These are phyloP conservation scores for Ptychochromis oligacanthus DNA, from an alignment of 2,113 vertebrate genomes.

Conservation along the genomic window DNA sequence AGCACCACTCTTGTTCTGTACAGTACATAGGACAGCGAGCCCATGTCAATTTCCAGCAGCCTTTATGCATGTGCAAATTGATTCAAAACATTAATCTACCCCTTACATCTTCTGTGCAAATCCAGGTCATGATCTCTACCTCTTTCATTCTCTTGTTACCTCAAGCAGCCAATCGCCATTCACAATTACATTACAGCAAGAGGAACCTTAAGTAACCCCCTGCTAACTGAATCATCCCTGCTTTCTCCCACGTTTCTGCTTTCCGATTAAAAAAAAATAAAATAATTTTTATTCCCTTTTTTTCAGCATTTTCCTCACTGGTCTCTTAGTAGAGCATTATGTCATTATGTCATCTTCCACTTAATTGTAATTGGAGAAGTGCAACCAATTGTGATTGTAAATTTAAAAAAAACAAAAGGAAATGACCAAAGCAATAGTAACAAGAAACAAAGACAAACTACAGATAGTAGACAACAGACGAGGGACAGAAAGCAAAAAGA, in stretches of 20 bases:
- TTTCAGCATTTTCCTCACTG: neutral
- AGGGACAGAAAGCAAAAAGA: neutral
- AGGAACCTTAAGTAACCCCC: constrained; percentile 28
- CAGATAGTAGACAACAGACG: neutral
- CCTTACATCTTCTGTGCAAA: neutral
- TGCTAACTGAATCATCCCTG: constrained; percentile 13
- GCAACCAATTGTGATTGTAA: neutral
- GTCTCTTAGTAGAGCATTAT: neutral
- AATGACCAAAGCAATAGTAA: neutral
- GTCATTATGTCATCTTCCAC: neutral
- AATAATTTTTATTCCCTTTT: neutral
- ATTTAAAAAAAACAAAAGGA: neutral
- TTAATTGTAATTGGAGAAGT: neutral
- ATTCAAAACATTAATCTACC: constrained; percentile 25
- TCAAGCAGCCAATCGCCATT: neutral
- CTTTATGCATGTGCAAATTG: constrained; percentile 15
- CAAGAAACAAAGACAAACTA: neutral
- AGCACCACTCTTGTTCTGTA: constrained; percentile 50
- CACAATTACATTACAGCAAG: neutral
- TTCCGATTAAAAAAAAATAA: neutral
- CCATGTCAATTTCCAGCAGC: constrained; percentile 29
- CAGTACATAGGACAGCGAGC: constrained; percentile 42
- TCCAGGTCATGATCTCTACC: neutral
- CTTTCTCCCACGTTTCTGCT: constrained; percentile 10
- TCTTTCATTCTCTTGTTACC: neutral